Evolutionary conservation across 2,113 vertebrate species (phyloP), one percentile per base, ranked within the genome.

Genomic region (Callocephalon fimbriatum): DNA sequence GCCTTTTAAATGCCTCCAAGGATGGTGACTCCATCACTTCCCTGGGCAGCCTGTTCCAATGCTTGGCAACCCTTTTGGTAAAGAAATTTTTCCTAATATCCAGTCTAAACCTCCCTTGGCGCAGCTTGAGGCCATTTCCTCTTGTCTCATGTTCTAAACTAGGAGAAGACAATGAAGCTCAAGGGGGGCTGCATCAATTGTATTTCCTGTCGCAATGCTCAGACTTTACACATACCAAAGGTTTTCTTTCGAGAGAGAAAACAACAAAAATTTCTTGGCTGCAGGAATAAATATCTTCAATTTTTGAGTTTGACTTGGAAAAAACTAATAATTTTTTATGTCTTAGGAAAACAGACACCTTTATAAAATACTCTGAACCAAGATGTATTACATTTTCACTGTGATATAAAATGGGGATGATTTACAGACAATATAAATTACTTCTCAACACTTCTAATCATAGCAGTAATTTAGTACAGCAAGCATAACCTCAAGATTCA

Each of bases 341-440:
- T 86, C 84, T 94, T 90, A 50, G 68, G 53, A 92, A 95, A 96
- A 92, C 1, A 94, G 78, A 54, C 61, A 78, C 12, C 80, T 95
- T 89, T 74, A 92, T 44, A 95, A 90, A 95, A 42, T 35, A 63
- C 26, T 77, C 1, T 0, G 86, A 90, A 80, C 56, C 48, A 92
- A 82, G 80, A 92, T 18, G 62, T 23, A 91, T 71, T 87, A 90
- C 84, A 44, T 82, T 89, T 91, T 93, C 51, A 91, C 19, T 61
- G 45, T 67, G 61, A 94, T 66, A 86, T 47, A 95, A 95, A 93
- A 91, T 67, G 45, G 25, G 37, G 23, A 88, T 91, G 71, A 96
- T 92, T 90, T 93, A 79, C 58, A 92, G 85, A 82, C 85, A 95
- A 88, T 85, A 92, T 66, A 93, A 91, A 75, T 87, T 37, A 95